These are phyloP conservation scores for Andrena fulva DNA, from an alignment of 2,888 invertebrate species.

Conservation along the genomic window DNA sequence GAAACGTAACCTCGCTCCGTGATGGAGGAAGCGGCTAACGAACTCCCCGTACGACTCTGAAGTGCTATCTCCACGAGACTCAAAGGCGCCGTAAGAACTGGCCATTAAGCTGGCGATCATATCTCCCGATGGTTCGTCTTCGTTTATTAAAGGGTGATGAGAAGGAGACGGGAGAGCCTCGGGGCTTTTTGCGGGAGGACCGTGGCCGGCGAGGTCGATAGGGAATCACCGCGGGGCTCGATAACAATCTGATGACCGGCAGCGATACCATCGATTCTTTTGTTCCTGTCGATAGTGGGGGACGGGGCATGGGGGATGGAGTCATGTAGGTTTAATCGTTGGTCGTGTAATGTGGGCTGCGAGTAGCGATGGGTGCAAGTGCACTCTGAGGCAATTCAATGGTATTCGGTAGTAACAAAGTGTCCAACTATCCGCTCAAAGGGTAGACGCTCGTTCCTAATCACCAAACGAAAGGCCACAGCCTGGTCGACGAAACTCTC, in stretches of 20 bases:
- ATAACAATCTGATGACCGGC: conserved; percentile 42
- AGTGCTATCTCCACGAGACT: conserved; percentile 62
- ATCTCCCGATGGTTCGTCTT: conserved; percentile 65
- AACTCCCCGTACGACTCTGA: conserved; percentile 71
- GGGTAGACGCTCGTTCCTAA: background rate
- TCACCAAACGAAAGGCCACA: background rate
- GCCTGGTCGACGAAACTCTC: background rate
- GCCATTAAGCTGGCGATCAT: conserved; percentile 66
- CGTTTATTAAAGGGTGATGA: conserved; percentile 67
- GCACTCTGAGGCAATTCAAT: background rate
- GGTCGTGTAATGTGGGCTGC: background rate
- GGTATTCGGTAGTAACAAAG: background rate
- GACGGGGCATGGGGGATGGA: background rate
- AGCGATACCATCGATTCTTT: conserved; percentile 56
- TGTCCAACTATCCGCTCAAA: background rate
- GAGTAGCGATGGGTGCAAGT: background rate
- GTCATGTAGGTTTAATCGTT: conserved; percentile 31
- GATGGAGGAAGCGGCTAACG: conserved; percentile 53
- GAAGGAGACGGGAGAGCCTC: background rate
- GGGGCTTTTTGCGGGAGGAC: conserved; percentile 23
- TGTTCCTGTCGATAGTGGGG: conserved; percentile 40
- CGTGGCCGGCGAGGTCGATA: conserved; percentile 10
- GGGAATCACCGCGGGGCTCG: conserved; percentile 32
- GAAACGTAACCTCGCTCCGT: conserved; percentile 46
- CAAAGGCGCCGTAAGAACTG: conserved; percentile 66